Evolutionary conservation across 92 coral and sea anemone genomes (phyloP), one percentile per base, ranked within the genome.

Genomic region (Palythoa heliodiscus): DNA sequence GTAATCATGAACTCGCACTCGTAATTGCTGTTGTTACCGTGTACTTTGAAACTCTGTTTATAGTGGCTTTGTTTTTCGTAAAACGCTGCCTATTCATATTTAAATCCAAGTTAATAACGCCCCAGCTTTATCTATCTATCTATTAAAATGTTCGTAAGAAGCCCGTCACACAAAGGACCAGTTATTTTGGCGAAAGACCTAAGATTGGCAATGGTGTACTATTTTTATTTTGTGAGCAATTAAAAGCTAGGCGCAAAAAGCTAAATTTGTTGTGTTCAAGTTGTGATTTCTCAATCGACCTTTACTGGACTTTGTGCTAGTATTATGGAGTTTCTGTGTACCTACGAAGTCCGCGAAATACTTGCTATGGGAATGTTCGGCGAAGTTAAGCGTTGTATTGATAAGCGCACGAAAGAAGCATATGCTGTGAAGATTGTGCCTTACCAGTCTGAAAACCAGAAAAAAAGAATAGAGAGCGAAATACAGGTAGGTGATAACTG

Each of bases 341-440:
- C 85, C 68, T 93, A 68, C 71, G 97, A 93, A 53, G 91, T 93
- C 25, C 79, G 94, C 35, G 95, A 93, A 69, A 92, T 91, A 52
- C 80, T 93, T 22, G 97, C 93, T 1, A 90, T 88, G 61, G 97
- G 97, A 4, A 76, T 85, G 55, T 91, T 84, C 82, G 77, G 94
- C 17, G 93, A 91, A 48, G 91, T 93, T 37, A 85, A 90, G 67
- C 91, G 89, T 37, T 93, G 97, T 75, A 70, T 93, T 74, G 95
- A 93, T 20, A 91, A 89, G 64, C 85, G 90, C 70, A 93, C 93
- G 23, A 86, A 89, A 24, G 87, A 82, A 82, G 84, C 90, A 29
- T 89, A 87, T 60, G 97, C 97, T 1, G 93, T 93, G 14, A 93
- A 93, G 66, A 94, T 92, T 58, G 83, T 87, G 70, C 20, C 53